Evolutionary conservation across 2,888 invertebrate genomes (phyloP), one percentile per base, ranked within the genome.

Genomic region (Choristoneura rosaceana): DNA sequence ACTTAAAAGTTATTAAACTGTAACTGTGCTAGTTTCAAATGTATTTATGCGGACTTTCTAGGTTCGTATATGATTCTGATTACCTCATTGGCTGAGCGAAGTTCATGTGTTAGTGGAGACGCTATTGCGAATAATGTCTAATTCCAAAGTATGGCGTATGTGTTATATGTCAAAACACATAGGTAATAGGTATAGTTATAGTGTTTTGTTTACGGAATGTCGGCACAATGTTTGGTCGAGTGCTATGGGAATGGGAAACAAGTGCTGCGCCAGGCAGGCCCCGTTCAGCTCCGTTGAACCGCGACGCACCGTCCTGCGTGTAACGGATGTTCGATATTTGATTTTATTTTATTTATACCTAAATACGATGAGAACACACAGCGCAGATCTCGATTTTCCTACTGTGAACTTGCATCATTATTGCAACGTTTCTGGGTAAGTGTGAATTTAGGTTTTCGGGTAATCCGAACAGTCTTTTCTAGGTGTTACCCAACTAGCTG

Each of bases 251-350:
- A 80, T 78, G 78, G 80, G 77, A 74, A 74, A 70, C 73, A 76
- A 76, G 78, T 76, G 84, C 83, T 82, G 83, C 81, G 82, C 81
- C 84, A 80, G 82, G 82, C 84, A 80, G 82, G 82, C 82, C 82
- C 77, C 90, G 93, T 93, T 93, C 92, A 88, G 93, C 93, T 93
- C 89, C 93, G 88, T 83, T 92, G 93, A 88, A 89, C 91, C 90
- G 92, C 88, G 84, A 83, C 90, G 77, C 82, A 77, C 88, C 88
- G 88, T 90, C 92, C 92, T 90, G 87, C 82, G 82, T 85, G 84
- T 89, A 88, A 92, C 93, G 93, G 92, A 91, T 90, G 90, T 88
- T 89, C 87, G 77, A 89, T 89, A 88, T 85, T 80, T 78, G 82
- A 82, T 84, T 84, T 82, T 86, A 81, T 74, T 79, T 76, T 75